Evolutionary conservation across 2,113 vertebrate genomes (phyloP).

Genomic region (Hippocampus mohnikei): DNA sequence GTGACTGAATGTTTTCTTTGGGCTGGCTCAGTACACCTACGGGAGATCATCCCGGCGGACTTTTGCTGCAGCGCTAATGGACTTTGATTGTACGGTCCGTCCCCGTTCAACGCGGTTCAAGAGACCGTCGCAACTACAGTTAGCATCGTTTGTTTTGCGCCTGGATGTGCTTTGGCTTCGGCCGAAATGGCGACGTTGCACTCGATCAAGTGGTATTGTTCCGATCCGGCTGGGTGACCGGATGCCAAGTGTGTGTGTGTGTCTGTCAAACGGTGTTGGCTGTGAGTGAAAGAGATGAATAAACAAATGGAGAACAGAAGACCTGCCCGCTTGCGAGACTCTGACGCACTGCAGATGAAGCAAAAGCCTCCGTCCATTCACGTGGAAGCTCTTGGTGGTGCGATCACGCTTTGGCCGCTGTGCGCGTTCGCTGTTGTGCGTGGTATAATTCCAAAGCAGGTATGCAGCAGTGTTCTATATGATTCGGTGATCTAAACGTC

Average conservation of each 20-base stretch:
- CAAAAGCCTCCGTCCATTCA: conserved; percentile 57
- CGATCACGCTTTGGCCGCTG: conserved; percentile 29
- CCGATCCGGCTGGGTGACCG: conserved; percentile 8
- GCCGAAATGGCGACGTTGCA: conserved; percentile 41
- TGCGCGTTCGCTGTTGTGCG: background rate
- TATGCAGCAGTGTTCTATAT: too few species aligned
- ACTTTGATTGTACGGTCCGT: conserved; percentile 31
- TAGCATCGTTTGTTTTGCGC: conserved; percentile 24
- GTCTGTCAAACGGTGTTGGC: conserved; percentile 38
- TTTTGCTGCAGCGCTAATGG: conserved; percentile 31
- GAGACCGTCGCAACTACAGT: conserved; percentile 22
- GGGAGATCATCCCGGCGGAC: conserved; percentile 24
- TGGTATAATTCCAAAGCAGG: background rate
- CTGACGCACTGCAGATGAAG: conserved; percentile 68
- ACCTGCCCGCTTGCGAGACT: conserved; percentile 58
- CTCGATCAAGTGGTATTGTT: conserved; percentile 35
- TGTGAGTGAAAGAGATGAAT: conserved; percentile 62
- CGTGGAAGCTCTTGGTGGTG: conserved; percentile 31
- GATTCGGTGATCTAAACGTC: background rate
- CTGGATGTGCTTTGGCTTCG: conserved; percentile 35
- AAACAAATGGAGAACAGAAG: conserved; percentile 57
- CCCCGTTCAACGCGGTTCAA: conserved; percentile 17
- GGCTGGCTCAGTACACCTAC: conserved; percentile 35
- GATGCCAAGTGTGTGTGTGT: conserved; percentile 13
- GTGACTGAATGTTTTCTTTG: conserved; percentile 58